Evolutionary conservation across 2,113 vertebrate species (phyloP).

Genomic region (Hippocampus abdominalis): DNA sequence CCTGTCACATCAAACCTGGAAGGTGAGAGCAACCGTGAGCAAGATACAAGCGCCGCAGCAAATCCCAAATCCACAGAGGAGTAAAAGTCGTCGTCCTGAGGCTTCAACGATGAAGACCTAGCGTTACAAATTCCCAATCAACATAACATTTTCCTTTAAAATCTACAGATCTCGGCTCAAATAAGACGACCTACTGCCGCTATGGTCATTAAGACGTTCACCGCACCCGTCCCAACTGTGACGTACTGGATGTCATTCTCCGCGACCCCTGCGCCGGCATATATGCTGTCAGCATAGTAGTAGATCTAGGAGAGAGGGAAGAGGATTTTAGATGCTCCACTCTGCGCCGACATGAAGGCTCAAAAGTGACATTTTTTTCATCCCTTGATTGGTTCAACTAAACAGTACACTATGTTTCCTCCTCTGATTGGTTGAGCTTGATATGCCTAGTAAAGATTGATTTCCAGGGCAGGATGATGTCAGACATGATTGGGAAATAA

Average conservation of each 20-base stretch:
- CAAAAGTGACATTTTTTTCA: too few species aligned
- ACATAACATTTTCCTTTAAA: background rate
- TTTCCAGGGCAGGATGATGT: too few species aligned
- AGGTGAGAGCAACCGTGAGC: constrained; percentile 77
- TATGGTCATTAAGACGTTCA: constrained; percentile 85
- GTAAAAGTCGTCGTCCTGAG: constrained; percentile 77
- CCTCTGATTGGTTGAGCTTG: too few species aligned
- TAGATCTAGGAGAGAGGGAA: constrained; percentile 77
- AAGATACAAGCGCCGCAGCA: constrained; percentile 78
- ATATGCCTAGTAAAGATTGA: too few species aligned
- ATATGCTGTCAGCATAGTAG: constrained; percentile 90
- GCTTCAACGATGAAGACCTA: constrained; percentile 89
- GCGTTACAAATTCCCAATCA: background rate
- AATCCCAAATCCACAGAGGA: constrained; percentile 82
- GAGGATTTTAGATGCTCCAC: background rate
- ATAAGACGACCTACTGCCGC: constrained; percentile 74
- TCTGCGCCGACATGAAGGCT: too few species aligned
- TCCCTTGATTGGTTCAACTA: too few species aligned
- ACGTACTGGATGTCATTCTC: constrained; percentile 77
- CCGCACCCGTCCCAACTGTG: constrained; percentile 82
- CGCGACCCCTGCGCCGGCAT: constrained; percentile 75
- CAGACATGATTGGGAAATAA: too few species aligned
- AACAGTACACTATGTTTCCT: too few species aligned
- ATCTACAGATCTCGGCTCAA: background rate
- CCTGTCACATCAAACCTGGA: constrained; percentile 74